phyloP scores from a whole-genome alignment of 1,140 invertebrate species.

The Dreissena polymorpha region DNA sequence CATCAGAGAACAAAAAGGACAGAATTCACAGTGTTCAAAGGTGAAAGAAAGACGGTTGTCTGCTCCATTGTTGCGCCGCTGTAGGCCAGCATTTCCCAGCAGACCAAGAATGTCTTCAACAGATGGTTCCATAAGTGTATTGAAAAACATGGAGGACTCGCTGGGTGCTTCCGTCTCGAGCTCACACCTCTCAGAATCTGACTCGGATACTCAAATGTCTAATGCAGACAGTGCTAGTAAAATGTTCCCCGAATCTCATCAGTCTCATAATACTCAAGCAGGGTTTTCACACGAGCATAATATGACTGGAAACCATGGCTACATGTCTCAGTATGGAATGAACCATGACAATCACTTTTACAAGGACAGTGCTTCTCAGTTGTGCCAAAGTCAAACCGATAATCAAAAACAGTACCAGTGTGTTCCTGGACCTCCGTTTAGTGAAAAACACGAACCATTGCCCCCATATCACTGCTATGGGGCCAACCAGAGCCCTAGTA shows the following conservation, averaged over 20 bases:
- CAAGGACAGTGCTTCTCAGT: conserved; percentile 39
- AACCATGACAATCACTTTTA: conserved; percentile 49
- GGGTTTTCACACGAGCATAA: background rate
- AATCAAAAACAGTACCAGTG: conserved; percentile 54
- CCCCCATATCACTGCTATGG: conserved; percentile 46
- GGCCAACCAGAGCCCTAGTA: conserved; percentile 44
- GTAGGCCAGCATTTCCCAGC: background rate
- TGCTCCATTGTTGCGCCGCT: background rate
- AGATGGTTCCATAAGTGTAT: conserved; percentile 46
- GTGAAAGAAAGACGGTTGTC: conserved; percentile 20
- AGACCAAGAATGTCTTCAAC: conserved; percentile 45
- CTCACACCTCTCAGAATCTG: conserved; percentile 50
- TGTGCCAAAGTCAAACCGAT: conserved; percentile 54
- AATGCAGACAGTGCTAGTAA: conserved; percentile 40
- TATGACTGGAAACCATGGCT: conserved; percentile 23
- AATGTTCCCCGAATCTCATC: conserved; percentile 49
- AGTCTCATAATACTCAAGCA: conserved; percentile 41
- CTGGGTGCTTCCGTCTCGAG: conserved; percentile 51
- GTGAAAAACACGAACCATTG: conserved; percentile 47
- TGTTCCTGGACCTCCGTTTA: conserved; percentile 50
- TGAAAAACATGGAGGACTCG: conserved; percentile 51
- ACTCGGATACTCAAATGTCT: conserved; percentile 49
- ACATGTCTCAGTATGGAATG: conserved; percentile 26
- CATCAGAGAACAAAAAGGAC: conserved; percentile 8
- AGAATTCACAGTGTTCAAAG: conserved; percentile 24